These are phyloP conservation scores for Cataglyphis livida DNA, from an alignment of 2,888 invertebrate genomes.

Conservation along the genomic window DNA sequence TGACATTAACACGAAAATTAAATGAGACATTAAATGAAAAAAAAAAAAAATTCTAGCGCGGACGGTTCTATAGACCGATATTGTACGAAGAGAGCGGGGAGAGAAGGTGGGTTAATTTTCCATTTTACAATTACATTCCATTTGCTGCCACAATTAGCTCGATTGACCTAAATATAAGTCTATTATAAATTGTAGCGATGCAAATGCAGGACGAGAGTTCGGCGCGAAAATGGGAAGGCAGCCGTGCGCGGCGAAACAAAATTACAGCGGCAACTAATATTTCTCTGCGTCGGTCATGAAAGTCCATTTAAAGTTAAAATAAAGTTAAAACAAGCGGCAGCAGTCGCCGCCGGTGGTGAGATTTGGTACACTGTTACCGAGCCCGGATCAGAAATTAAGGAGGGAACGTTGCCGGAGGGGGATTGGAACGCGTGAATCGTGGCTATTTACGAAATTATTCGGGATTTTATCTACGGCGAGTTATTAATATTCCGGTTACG, in stretches of 20 bases:
- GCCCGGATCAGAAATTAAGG: conserved; percentile 45
- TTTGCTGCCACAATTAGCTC: conserved; percentile 28
- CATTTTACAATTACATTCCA: conserved; percentile 30
- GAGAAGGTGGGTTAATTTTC: conserved; percentile 22
- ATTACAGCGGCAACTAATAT: conserved; percentile 53
- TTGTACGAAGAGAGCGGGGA: not conserved
- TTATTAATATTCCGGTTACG: conserved; percentile 45
- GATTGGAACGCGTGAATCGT: conserved; percentile 50
- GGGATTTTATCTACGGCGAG: not conserved
- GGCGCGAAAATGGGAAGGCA: conserved; percentile 28
- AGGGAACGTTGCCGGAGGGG: conserved; percentile 39
- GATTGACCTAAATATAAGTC: conserved; percentile 48
- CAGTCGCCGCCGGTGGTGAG: conserved; percentile 7
- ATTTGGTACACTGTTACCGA: conserved; percentile 35
- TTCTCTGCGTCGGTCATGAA: conserved; percentile 40
- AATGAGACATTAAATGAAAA: not conserved
- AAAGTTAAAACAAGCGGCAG: conserved; percentile 52
- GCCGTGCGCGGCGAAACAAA: conserved; percentile 44
- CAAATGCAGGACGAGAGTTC: conserved; percentile 13
- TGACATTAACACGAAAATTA: not conserved
- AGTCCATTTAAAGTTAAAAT: conserved; percentile 54
- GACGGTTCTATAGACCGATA: not conserved
- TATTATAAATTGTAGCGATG: conserved; percentile 42
- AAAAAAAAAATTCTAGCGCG: conserved; percentile 8
- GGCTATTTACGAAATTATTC: conserved; percentile 69